Percentiles rank a stretch among this genome's conserved stretches.
These are phyloP conservation scores for Oncorhynchus clarkii DNA, from an alignment of 2,113 vertebrate genomes.

Conservation along the genomic window DNA sequence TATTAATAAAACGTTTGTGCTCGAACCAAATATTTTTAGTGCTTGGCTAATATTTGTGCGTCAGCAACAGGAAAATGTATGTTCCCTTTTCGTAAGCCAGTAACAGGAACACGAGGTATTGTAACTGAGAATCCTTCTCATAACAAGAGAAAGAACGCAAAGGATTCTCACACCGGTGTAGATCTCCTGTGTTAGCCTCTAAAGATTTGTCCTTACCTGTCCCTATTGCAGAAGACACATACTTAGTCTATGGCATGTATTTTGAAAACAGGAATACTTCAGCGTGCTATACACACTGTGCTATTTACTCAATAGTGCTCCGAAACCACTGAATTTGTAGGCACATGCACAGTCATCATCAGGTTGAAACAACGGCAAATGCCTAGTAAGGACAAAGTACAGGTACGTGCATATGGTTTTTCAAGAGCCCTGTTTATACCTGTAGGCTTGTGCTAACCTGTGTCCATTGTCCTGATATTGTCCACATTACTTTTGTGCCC, in stretches of 20 bases:
- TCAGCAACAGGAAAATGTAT: slow-evolving; percentile 28
- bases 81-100: not conserved
- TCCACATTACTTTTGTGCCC: too few species aligned
- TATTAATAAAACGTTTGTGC: not conserved
- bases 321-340: not conserved
- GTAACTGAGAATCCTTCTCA: slow-evolving; percentile 28
- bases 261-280: not conserved
- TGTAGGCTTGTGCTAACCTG: too few species aligned
- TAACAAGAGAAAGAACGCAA: slow-evolving; percentile 60
- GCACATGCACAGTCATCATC: too few species aligned
- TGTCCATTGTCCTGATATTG: too few species aligned
- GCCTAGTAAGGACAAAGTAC: too few species aligned
- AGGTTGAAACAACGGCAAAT: too few species aligned
- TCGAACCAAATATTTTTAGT: not conserved
- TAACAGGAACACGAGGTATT: slow-evolving; percentile 15
- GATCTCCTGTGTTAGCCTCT: not conserved
- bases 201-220: slow-evolving; percentile 60
- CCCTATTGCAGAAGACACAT: slow-evolving; percentile 5
- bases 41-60: slow-evolving; percentile 39
- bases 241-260: not conserved
- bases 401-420: too few species aligned
- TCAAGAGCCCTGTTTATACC: too few species aligned
- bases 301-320: not conserved
- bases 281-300: not conserved
- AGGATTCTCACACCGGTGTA: slow-evolving; percentile 18